Percentiles rank a stretch among this genome's conserved stretches.
Conservation (phyloP, 2,797 vertebrate genomes). For the Holocentrus rufus region DNA sequence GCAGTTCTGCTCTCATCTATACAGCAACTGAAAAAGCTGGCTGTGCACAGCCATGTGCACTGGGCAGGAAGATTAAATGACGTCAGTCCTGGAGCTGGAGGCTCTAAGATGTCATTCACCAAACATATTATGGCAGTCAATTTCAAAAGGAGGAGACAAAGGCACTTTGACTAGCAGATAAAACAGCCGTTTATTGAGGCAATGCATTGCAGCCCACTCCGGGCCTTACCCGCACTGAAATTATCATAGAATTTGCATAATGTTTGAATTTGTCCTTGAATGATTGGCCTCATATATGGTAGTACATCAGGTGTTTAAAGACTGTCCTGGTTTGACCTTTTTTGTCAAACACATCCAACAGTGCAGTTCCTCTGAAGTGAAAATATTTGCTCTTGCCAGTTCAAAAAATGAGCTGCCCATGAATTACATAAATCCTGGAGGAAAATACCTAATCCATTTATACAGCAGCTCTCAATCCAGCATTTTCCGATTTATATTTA, state of each 20-base stretch:
- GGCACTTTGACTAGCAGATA: not conserved
- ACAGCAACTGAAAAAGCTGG: slow-evolving; percentile 5
- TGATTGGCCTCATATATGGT: not conserved
- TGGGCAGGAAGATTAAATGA: not conserved
- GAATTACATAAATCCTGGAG: too few species aligned
- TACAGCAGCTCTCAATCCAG: too few species aligned
- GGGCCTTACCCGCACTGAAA: not conserved
- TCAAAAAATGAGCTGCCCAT: too few species aligned
- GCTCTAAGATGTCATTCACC: slow-evolving; percentile 4
- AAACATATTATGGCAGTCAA: not conserved
- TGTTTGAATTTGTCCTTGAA: not conserved
- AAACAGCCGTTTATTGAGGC: not conserved
- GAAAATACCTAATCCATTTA: too few species aligned
- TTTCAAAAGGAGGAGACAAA: slow-evolving; percentile 1
- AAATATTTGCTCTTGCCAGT: too few species aligned
- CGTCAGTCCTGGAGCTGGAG: not conserved
- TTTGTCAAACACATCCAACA: too few species aligned
- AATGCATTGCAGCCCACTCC: not conserved
- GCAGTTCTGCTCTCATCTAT: slow-evolving; percentile 5
- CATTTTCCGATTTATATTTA: too few species aligned
- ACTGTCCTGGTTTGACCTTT: too few species aligned
- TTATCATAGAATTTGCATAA: not conserved
- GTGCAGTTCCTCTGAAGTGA: too few species aligned
- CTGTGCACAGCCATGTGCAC: not conserved
- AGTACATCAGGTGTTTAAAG: not conserved